Percentiles rank a stretch among this genome's conserved stretches.
Conservation (phyloP, 2,113 vertebrate genomes). For the Pogona vitticeps region DNA sequence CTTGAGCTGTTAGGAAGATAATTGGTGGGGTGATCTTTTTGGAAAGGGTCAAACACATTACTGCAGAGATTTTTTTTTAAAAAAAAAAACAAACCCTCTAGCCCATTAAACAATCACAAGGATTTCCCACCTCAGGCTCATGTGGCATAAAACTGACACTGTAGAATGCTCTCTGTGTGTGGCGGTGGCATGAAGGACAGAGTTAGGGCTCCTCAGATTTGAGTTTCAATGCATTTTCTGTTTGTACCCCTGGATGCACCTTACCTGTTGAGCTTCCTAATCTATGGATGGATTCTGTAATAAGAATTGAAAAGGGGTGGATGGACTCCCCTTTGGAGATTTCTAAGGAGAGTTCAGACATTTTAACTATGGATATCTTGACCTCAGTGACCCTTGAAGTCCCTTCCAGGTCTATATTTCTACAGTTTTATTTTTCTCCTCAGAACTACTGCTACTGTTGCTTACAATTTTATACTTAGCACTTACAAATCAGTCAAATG, state of each 20-base stretch:
- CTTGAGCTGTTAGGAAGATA: slow-evolving; percentile 45
- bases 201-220: neutral
- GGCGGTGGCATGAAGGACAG: neutral
- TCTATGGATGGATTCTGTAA: too few species aligned
- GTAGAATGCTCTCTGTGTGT: slow-evolving; percentile 25
- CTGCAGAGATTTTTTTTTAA: neutral
- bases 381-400: too few species aligned
- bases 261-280: neutral
- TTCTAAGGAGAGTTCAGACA: too few species aligned
- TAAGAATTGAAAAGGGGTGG: too few species aligned
- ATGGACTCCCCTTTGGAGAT: too few species aligned
- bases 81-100: neutral
- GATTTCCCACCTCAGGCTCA: slow-evolving; percentile 17
- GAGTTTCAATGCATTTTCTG: neutral
- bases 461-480: too few species aligned
- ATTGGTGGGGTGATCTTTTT: slow-evolving; percentile 45
- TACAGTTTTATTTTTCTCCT: too few species aligned
- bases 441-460: too few species aligned
- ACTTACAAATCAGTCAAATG: too few species aligned
- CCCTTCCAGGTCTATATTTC: too few species aligned
- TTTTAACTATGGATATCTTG: too few species aligned
- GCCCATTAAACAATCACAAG: slow-evolving; percentile 36
- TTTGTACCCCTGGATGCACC: neutral
- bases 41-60: slow-evolving; percentile 40
- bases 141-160: neutral